Base-by-base conservation (phyloP, 2,888 invertebrate genomes). In the Lycaena phlaeas region DNA sequence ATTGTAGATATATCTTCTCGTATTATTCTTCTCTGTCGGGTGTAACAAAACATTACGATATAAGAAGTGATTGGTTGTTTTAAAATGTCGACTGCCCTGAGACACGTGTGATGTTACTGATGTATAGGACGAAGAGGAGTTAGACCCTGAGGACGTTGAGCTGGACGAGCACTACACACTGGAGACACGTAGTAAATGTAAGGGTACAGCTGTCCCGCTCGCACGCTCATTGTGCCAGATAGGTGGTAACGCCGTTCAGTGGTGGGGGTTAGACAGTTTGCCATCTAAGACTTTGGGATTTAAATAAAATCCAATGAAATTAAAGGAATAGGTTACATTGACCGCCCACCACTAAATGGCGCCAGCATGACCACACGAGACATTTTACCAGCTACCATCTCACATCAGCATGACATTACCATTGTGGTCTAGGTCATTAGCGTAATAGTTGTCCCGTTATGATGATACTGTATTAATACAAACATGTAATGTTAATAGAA, bases 131-230 rank as follows among this genome's bases (percentile, higher is more conserved):
- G 95, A 95, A 62, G 94, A 94, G 68, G 95, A 95, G 54, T 75
- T 94, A 46, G 94, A 95, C 66, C 94, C 94, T 0, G 95, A 95
- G 64, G 95, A 95, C 59, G 92, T 95, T 36, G 93, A 94, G 59
- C 81, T 94, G 42, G 94, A 95, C 60, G 94, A 94, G 66, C 92
- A 94, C 61, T 94, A 94, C 74, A 93, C 94, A 0, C 75, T 93
- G 59, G 95, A 96, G 70, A 95, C 94, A 1, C 88, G 94, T 55
- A 96, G 95, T 85, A 95, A 95, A 89, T 96, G 93, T 93, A 88
- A 90, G 91, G 61, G 28, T 50, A 42, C 48, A 27, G 36, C 45
- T 50, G 34, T 34, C 17, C 12, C 34, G 18, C 18, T 34, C 18
- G 34, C 34, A 34, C 34, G 34, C 12, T 34, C 18, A 11, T 34